A percentile compares a stretch with the other conserved stretches of the same genome.
phyloP scores from a whole-genome alignment of 2,113 vertebrate genomes.

The Camarhynchus parvulus region DNA sequence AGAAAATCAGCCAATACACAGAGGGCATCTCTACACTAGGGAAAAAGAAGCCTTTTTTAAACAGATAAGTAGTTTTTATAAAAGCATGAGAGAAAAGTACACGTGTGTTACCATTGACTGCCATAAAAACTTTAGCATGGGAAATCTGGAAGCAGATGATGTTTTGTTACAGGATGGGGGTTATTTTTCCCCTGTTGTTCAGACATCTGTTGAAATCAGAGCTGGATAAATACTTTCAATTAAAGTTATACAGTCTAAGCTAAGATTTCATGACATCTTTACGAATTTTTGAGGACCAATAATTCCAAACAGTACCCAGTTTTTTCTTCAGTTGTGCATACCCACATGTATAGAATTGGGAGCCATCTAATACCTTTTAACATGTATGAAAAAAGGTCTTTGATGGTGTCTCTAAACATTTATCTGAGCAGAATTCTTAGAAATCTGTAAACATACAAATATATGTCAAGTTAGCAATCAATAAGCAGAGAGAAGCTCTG shows the following conservation, averaged over 20 bases:
- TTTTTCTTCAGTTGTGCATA: neutral
- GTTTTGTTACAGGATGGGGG: constrained; percentile 1
- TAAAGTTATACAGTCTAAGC: constrained; percentile 1
- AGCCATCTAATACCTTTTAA: neutral
- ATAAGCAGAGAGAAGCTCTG: neutral
- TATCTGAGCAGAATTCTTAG: neutral
- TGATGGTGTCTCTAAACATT: neutral
- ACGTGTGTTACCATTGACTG: neutral
- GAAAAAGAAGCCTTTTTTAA: neutral
- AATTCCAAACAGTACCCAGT: neutral
- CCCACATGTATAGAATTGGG: neutral
- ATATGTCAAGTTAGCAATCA: neutral
- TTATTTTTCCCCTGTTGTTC: neutral
- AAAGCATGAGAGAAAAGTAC: neutral
- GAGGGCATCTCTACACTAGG: neutral
- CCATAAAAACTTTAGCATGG: neutral
- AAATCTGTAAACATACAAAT: neutral
- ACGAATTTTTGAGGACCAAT: constrained; percentile 5
- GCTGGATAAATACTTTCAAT: constrained; percentile 29
- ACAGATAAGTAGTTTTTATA: neutral
- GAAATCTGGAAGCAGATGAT: constrained; percentile 30
- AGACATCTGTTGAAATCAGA: constrained; percentile 64
- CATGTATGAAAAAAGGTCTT: neutral
- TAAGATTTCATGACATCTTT: neutral
- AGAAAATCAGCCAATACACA: neutral